Evolutionary conservation across 2,113 vertebrate genomes (phyloP).

Genomic region (Aptenodytes patagonicus): DNA sequence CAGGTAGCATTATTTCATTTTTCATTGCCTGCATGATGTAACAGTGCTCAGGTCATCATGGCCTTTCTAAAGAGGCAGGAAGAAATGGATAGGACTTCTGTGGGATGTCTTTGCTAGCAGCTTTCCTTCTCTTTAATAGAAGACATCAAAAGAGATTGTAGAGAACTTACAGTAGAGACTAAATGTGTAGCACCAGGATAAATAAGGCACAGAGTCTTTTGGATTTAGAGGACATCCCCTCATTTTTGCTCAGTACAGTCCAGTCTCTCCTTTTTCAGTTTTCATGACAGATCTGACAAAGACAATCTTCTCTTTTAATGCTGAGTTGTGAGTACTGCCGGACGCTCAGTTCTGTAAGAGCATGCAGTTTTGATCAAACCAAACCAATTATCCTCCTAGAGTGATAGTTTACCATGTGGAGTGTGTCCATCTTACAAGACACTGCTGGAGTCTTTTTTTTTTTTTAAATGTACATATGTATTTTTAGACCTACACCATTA

Average conservation of each 20-base stretch:
- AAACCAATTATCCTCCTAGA: constrained; percentile 39
- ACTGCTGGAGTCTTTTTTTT: background rate
- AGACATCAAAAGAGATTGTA: background rate
- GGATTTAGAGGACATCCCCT: background rate
- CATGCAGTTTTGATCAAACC: constrained; percentile 30
- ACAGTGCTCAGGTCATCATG: background rate
- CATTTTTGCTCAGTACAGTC: background rate
- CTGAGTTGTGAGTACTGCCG: background rate
- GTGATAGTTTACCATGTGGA: background rate
- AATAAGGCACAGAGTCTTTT: background rate
- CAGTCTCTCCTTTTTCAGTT: background rate
- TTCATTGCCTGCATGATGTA: background rate
- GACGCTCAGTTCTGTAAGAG: background rate
- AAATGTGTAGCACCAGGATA: background rate
- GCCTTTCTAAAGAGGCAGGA: background rate
- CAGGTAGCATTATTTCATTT: background rate
- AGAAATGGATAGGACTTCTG: background rate
- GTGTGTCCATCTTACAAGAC: constrained; percentile 3
- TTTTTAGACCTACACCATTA: background rate
- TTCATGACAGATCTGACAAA: constrained; percentile 14
- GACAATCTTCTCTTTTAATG: constrained; percentile 6
- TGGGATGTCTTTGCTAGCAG: background rate
- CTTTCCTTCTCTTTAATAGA: background rate
- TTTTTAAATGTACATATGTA: background rate
- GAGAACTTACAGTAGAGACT: background rate